Evolutionary conservation across 1,140 invertebrate species (phyloP).

Genomic region (Brachionus plicatilis): DNA sequence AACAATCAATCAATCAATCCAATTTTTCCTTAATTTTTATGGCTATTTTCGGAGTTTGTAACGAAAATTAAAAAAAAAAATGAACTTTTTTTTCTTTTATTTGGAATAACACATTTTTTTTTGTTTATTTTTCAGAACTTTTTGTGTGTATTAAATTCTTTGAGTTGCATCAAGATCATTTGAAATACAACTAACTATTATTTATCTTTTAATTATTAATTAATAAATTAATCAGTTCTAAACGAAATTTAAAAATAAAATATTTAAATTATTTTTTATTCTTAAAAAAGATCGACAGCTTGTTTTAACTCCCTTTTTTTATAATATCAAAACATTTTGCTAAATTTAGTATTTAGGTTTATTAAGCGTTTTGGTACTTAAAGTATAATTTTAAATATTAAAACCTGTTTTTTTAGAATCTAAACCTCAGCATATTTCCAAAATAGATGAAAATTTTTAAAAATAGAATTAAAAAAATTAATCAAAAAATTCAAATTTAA

Average conservation of each 20-base stretch:
- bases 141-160: conserved; percentile 19
- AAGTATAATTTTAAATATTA: too few relatives aligned
- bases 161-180: conserved; percentile 1
- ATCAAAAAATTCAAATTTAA: too few relatives aligned
- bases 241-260: conserved; percentile 30
- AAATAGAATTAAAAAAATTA: too few relatives aligned
- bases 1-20: neutral
- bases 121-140: neutral
- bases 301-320: too few relatives aligned
- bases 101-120: neutral
- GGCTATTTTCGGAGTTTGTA: conserved; percentile 25
- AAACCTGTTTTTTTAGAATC: too few relatives aligned
- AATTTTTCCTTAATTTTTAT: conserved; percentile 16
- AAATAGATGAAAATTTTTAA: too few relatives aligned
- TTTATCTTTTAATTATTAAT: conserved; percentile 1
- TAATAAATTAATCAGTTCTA: conserved; percentile 30
- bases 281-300: too few relatives aligned
- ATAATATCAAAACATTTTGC: too few relatives aligned
- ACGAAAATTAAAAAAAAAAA: conserved; percentile 10
- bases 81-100: conserved; percentile 8
- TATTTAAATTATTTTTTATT: neutral
- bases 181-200: neutral
- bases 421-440: too few relatives aligned
- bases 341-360: too few relatives aligned
- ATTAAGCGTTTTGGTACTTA: too few relatives aligned